Evolutionary conservation across 2,797 vertebrate species (phyloP).

Genomic region (Cuniculus paca): DNA sequence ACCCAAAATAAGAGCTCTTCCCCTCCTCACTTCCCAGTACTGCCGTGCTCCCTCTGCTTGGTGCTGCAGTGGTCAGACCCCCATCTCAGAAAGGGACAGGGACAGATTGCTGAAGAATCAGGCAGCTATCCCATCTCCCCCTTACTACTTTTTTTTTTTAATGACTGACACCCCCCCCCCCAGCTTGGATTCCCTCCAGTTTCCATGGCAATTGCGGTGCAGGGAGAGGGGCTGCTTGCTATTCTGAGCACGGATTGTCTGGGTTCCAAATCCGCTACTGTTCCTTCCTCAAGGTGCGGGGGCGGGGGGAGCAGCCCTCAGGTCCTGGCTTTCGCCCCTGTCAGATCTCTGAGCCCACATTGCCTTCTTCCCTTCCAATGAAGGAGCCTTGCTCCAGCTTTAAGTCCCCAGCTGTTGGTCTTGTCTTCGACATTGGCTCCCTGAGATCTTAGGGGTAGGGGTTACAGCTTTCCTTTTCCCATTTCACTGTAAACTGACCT

Average conservation of each 20-base stretch:
- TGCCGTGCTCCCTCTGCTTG: conserved; percentile 61
- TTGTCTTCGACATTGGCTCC: neutral
- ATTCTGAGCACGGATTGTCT: conserved; percentile 90
- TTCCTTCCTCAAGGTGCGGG: conserved; percentile 74
- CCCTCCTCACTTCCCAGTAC: neutral
- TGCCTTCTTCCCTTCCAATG: neutral
- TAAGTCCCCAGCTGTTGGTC: conserved; percentile 16
- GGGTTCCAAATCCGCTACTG: conserved; percentile 87
- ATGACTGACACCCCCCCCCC: conserved; percentile 78
- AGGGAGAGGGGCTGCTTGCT: conserved; percentile 89
- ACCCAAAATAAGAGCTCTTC: conserved; percentile 67
- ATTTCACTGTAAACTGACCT: conserved; percentile 11
- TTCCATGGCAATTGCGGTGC: conserved; percentile 88
- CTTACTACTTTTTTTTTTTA: conserved; percentile 57
- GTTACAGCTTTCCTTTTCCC: neutral
- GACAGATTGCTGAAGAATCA: conserved; percentile 43
- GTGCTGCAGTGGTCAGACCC: conserved; percentile 73
- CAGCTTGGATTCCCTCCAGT: conserved; percentile 87
- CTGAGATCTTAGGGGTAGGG: conserved; percentile 1
- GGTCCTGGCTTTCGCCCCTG: conserved; percentile 9
- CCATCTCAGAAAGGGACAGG: conserved; percentile 50
- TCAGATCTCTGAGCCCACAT: conserved; percentile 39
- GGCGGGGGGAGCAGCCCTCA: conserved; percentile 18
- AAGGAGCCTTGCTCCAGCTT: neutral
- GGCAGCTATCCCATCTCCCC: conserved; percentile 60